phyloP scores from a whole-genome alignment of 2,797 vertebrate species.

The Micropoecilia bifurca region DNA sequence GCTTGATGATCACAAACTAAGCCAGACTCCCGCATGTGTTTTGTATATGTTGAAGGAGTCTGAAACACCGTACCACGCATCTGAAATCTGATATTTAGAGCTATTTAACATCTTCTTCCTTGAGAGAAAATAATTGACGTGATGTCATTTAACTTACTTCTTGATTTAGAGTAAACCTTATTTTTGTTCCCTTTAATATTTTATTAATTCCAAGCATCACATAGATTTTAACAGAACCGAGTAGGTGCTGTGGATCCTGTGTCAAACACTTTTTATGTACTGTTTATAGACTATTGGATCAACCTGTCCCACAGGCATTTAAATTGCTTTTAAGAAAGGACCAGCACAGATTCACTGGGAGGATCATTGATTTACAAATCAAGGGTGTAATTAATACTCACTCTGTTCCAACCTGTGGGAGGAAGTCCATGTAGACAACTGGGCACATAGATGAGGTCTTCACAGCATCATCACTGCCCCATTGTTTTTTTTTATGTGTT shows the following conservation, averaged over 20 bases:
- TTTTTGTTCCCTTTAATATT: neutral
- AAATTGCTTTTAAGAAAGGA: constrained; percentile 40
- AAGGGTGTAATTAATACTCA: constrained; percentile 68
- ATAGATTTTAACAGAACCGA: neutral
- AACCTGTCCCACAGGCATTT: constrained; percentile 1
- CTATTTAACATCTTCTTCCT: neutral
- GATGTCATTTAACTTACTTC: neutral
- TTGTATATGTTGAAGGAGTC: too few species aligned
- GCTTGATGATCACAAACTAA: neutral
- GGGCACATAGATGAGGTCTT: constrained; percentile 22
- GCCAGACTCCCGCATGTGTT: neutral
- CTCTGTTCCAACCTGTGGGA: constrained; percentile 57
- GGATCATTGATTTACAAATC: constrained; percentile 70
- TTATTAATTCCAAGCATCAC: neutral
- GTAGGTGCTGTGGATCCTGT: constrained; percentile 26
- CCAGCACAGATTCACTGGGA: constrained; percentile 43
- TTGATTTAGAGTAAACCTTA: neutral
- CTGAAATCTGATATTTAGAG: neutral
- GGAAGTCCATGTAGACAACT: constrained; percentile 27
- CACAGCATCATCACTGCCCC: neutral
- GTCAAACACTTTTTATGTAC: constrained; percentile 49
- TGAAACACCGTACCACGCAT: too few species aligned
- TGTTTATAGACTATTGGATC: constrained; percentile 24
- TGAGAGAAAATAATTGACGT: neutral
- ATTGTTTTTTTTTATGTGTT: neutral